Conservation (phyloP, 2,888 invertebrate genomes). For the Bugulina stolonifera region DNA sequence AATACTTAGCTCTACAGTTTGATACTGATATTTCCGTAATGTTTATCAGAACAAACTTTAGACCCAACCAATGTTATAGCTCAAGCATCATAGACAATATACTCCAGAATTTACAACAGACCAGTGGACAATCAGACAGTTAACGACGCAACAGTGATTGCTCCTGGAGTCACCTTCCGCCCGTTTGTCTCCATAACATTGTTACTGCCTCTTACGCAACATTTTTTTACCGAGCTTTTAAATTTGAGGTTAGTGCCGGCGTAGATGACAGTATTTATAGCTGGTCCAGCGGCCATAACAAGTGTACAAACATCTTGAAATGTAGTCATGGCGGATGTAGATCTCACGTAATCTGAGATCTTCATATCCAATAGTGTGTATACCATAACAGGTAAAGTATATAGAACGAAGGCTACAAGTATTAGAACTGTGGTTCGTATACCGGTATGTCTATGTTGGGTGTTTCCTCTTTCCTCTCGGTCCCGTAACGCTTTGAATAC, state of each 20-base stretch:
- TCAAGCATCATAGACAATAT: too few relatives aligned
- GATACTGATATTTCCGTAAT: too few relatives aligned
- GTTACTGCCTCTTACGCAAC: neutral
- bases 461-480: neutral
- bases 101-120: neutral
- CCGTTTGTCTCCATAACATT: neutral
- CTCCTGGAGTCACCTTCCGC: neutral
- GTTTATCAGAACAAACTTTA: too few relatives aligned
- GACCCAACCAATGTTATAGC: too few relatives aligned
- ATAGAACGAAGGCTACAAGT: neutral
- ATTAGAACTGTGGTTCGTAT: neutral
- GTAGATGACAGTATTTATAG: neutral
- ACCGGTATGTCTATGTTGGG: neutral
- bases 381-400: neutral
- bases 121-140: neutral
- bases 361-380: neutral
- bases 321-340: neutral
- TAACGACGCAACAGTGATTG: neutral
- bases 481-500: neutral
- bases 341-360: neutral
- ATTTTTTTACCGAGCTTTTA: neutral
- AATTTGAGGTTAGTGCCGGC: neutral
- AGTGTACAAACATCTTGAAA: neutral
- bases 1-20: too few relatives aligned
- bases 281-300: neutral